Base-by-base conservation (phyloP, 2,888 invertebrate genomes). In the Lochmaea crataegi region DNA sequence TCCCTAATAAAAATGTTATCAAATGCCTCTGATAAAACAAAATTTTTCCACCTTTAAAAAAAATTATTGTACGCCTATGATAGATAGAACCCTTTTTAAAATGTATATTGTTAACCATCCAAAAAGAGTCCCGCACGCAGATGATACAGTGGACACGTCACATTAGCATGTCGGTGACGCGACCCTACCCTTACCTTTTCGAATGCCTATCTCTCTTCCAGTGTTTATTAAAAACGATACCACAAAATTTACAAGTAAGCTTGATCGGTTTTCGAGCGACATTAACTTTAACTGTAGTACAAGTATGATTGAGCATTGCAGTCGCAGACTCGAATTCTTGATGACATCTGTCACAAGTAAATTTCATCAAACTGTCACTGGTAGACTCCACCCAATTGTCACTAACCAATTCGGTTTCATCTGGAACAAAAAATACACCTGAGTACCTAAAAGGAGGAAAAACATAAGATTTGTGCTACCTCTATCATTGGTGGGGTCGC, bases 311-410 rank as follows among this genome's bases (percentile, higher is more conserved):
- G 0, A 53, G 10, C 16, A 53, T 53, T 53, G 9, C 7, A 18
- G 2, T 9, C 10, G 53, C 53, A 53, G 53, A 53, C 2, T 53
- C 53, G 18, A 53, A 53, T 18, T 53, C 53, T 53, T 18, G 16
- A 7, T 16, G 53, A 16, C 53, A 53, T 53, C 18, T 53, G n/a
- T 53, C 53, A 53, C 53, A 53, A 53, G 53, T 53, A 53, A 53
- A 53, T 53, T 53, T 53, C 18, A 9, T 2, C 18, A 18, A 16
- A 53, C 16, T 18, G 16, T 18, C 14, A 42, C 11, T 42, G 42
- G 32, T 32, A 32, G 5, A 5, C 5, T 32, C 5, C 32, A 5
- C 32, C 2, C 32, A 32, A 32, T 5, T 32, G 32, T 42, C 12
- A 45, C 11, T 18, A 7, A 18, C 10, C 18, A 53, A 6, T 53